A percentile compares a stretch with the other conserved stretches of the same genome.
Evolutionary conservation across 2,113 vertebrate genomes (phyloP).

Genomic region (Sylvia atricapilla): DNA sequence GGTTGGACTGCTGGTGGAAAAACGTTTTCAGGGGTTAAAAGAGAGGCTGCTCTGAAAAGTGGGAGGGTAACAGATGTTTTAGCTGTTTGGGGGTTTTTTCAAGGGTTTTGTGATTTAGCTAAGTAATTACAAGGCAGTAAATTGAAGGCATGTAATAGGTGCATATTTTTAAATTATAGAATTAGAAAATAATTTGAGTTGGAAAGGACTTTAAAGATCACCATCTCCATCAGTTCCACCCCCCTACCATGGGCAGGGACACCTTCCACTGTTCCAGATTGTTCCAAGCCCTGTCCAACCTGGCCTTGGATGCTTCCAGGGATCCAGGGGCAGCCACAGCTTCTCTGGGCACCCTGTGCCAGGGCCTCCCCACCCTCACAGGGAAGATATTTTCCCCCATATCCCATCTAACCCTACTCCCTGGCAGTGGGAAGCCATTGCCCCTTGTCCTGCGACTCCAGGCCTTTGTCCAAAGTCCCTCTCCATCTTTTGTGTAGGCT

Average conservation of each 20-base stretch:
- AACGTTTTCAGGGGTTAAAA: not conserved
- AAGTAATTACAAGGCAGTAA: not conserved
- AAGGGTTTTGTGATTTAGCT: not conserved
- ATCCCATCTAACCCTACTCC: not conserved
- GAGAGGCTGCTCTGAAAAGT: not conserved
- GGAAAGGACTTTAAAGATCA: not conserved
- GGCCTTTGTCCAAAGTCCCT: not conserved
- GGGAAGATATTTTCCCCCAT: not conserved
- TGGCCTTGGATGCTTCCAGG: not conserved
- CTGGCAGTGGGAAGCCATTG: not conserved
- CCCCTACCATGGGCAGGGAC: no score
- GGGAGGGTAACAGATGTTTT: not conserved
- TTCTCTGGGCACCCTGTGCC: not conserved
- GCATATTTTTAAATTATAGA: not conserved
- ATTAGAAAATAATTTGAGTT: not conserved
- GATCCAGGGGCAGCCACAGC: not conserved
- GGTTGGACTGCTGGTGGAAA: not conserved
- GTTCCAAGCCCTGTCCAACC: not conserved
- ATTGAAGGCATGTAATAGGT: not conserved
- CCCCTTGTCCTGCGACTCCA: not conserved
- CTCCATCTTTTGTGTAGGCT: not conserved
- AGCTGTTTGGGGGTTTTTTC: not conserved
- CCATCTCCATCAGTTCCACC: not conserved
- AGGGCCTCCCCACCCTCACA: not conserved
- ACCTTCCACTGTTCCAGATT: not conserved